These are phyloP conservation scores for Drosophila miranda DNA, from an alignment of 1,140 invertebrate species.

Conservation along the genomic window DNA sequence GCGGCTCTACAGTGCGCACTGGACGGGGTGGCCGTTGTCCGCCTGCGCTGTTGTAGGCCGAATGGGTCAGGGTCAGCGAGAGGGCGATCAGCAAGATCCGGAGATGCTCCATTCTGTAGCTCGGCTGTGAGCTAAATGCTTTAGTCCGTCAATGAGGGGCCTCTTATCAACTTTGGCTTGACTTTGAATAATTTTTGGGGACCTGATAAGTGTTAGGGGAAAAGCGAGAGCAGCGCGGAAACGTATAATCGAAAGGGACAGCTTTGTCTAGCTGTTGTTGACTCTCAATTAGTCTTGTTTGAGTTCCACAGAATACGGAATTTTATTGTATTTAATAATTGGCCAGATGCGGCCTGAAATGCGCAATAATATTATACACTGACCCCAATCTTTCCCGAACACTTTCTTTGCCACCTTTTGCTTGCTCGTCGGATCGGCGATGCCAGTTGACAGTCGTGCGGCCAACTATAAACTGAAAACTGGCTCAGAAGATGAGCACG, in stretches of 20 bases:
- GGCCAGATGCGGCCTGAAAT: constrained; percentile 40
- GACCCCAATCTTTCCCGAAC: constrained; percentile 31
- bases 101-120: constrained; percentile 34
- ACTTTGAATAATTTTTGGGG: constrained; percentile 9
- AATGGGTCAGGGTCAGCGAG: constrained; percentile 1
- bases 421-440: constrained; percentile 8
- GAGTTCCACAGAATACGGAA: background rate
- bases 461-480: constrained; percentile 55
- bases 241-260: constrained; percentile 16
- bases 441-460: no score
- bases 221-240: background rate
- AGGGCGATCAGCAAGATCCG: constrained; percentile 30
- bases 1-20: constrained; percentile 42
- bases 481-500: constrained; percentile 33
- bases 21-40: constrained; percentile 5
- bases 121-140: constrained; percentile 31
- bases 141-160: background rate
- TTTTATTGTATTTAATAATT: constrained; percentile 34
- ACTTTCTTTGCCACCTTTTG: constrained; percentile 32
- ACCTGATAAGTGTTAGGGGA: constrained; percentile 29
- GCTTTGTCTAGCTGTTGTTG: constrained; percentile 26
- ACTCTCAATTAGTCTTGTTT: constrained; percentile 24
- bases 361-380: constrained; percentile 32
- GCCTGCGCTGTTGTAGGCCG: constrained; percentile 26
- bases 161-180: constrained; percentile 34